These are phyloP conservation scores for Apodemus speciosus DNA, from an alignment of 2,113 vertebrate species.

Conservation along the genomic window DNA sequence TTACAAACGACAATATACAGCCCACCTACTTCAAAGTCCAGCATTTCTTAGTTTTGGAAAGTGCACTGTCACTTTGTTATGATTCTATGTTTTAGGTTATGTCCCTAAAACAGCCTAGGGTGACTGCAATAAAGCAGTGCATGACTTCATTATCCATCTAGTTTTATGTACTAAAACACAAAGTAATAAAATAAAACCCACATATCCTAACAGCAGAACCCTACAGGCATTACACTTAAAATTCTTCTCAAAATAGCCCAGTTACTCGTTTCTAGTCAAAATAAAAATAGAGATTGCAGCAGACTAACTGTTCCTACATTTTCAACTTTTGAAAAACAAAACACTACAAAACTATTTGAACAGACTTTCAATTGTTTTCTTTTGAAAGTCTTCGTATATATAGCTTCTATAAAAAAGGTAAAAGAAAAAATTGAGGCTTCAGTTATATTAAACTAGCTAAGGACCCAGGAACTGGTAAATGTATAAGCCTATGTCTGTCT, in stretches of 20 bases:
- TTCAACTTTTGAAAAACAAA: conserved; percentile 56
- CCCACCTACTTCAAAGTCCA: conserved; percentile 79
- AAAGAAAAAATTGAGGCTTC: background rate
- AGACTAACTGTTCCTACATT: conserved; percentile 68
- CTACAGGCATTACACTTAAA: conserved; percentile 61
- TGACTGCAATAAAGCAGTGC: conserved; percentile 83
- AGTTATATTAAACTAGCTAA: conserved; percentile 38
- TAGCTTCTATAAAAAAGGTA: conserved; percentile 3
- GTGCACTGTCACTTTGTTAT: conserved; percentile 75
- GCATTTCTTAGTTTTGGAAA: conserved; percentile 72
- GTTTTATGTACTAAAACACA: conserved; percentile 70
- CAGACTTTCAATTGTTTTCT: conserved; percentile 63
- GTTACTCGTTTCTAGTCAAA: conserved; percentile 57
- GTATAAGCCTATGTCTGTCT: background rate
- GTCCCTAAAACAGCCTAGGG: conserved; percentile 50
- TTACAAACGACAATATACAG: conserved; percentile 78
- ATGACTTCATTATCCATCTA: conserved; percentile 41
- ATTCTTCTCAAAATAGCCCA: conserved; percentile 70
- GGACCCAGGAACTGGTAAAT: conserved; percentile 18
- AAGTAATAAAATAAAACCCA: conserved; percentile 60
- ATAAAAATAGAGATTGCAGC: conserved; percentile 45
- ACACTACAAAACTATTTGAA: conserved; percentile 50
- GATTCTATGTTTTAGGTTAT: conserved; percentile 69
- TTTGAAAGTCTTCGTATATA: conserved; percentile 50
- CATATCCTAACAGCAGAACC: conserved; percentile 71